Evolutionary conservation across 1,140 invertebrate genomes (phyloP).

Genomic region (Tenebrio molitor): DNA sequence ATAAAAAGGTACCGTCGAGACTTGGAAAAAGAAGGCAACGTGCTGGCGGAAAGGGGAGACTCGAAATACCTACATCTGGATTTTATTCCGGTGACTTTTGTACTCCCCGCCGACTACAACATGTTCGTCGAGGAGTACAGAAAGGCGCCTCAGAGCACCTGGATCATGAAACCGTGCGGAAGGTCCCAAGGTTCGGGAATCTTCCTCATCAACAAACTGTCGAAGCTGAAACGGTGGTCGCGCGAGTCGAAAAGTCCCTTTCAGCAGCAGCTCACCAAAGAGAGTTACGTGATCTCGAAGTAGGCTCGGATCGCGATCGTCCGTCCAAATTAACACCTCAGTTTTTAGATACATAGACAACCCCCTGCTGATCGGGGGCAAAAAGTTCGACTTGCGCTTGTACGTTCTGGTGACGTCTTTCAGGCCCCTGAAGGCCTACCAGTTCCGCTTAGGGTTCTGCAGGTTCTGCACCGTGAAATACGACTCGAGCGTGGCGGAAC

Average conservation of each 20-base stretch:
- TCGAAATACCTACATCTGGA: constrained; percentile 87
- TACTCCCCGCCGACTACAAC: constrained; percentile 94
- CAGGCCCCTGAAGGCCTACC: constrained; percentile 83
- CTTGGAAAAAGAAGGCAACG: constrained; percentile 90
- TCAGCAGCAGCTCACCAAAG: constrained; percentile 86
- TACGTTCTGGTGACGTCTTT: constrained; percentile 91
- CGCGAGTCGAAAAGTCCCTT: constrained; percentile 85
- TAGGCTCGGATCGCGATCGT: constrained; percentile 56
- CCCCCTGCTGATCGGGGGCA: constrained; percentile 88
- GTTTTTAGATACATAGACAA: constrained; percentile 81
- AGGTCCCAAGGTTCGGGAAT: constrained; percentile 91
- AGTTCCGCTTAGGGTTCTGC: constrained; percentile 86
- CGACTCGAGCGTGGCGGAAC: constrained; percentile 78
- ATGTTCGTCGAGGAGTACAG: constrained; percentile 96
- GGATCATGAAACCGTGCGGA: constrained; percentile 98
- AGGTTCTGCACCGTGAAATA: constrained; percentile 89
- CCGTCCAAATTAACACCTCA: background rate
- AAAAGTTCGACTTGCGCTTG: constrained; percentile 89
- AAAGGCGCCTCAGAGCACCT: constrained; percentile 92
- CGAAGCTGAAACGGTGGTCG: constrained; percentile 91
- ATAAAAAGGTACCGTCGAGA: constrained; percentile 95
- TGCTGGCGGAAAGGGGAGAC: constrained; percentile 82
- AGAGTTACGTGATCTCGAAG: constrained; percentile 92
- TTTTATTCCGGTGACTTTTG: constrained; percentile 94
- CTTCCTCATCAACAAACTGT: constrained; percentile 90